Conservation (phyloP, 2,888 invertebrate genomes). For the Zygogramma bicolorata region DNA sequence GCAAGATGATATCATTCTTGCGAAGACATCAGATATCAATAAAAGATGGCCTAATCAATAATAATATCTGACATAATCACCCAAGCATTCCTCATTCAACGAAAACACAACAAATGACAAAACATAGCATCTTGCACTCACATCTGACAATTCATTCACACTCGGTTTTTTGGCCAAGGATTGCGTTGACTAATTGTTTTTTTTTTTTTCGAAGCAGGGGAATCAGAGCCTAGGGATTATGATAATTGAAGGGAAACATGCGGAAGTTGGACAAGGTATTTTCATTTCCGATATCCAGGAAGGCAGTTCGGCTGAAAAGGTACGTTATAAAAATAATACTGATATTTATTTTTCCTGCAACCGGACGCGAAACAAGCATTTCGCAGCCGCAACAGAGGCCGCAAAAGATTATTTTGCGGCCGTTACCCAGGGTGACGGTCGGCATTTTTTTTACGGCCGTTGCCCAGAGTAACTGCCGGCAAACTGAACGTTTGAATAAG, state of each 20-base stretch:
- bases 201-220: conserved; percentile 70
- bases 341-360: too few relatives aligned
- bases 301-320: conserved; percentile 89
- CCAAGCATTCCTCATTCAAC: not conserved
- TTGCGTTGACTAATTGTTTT: conserved; percentile 34
- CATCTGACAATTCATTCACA: conserved; percentile 2
- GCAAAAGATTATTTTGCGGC: too few relatives aligned
- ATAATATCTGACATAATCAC: not conserved
- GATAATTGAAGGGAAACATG: conserved; percentile 95
- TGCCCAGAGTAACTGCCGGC: too few relatives aligned
- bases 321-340: too few relatives aligned
- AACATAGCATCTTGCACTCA: not conserved
- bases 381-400: too few relatives aligned
- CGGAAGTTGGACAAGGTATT: conserved; percentile 91
- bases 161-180: conserved; percentile 1
- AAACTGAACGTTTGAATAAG: too few relatives aligned
- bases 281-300: conserved; percentile 94
- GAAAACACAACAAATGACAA: not conserved
- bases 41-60: not conserved
- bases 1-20: not conserved
- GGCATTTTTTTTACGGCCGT: too few relatives aligned
- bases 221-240: conserved; percentile 89
- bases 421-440: too few relatives aligned
- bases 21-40: not conserved
- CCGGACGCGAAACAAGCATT: too few relatives aligned